Base-by-base conservation (phyloP, 2,113 vertebrate genomes). In the Merops nubicus region DNA sequence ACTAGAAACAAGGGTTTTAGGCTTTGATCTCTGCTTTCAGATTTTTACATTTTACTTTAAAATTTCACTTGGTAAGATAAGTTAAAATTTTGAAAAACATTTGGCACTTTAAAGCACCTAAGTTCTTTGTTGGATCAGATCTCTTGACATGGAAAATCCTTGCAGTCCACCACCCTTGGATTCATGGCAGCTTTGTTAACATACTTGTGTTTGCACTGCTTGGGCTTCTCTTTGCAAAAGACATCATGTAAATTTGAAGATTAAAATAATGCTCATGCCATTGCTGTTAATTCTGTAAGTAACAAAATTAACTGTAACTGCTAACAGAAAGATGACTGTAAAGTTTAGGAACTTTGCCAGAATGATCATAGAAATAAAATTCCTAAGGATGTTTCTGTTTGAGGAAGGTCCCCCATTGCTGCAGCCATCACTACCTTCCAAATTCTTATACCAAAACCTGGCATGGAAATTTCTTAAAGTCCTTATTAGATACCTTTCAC, bases 341-440 rank as follows among this genome's bases (percentile, higher is more conserved):
- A 63, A 67, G 7, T 34, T n/a, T 34, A 78, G 29, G 50, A 77
- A 8, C 64, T 87, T 74, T 75, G 17, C 38, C 29, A 75, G 47
- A 85, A 79, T 19, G 25, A 34, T 2, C 2, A 1, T 15, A 29
- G 48, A n/a, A 48, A 78, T 29, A 25, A 7, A 11, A 3, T 60
- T 26, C 25, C 4, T 48, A 31, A 89, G 29, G 15, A 40, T 56
- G 3, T 3, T 33, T 79, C n/a, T 56, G 29, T 56, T 53, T 48
- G 19, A 3, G 3, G 20, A n/a, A 72, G 31, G 6, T 16, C 1
- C 0, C 3, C 6, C 11, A 33, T 48, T 2, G 0, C 4, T 28
- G 19, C 64, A n/a, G 4, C 26, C 38, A 70, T 7, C 20, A 94
- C 18, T 1, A 3, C 21, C 4, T 17, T 70, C n/a, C 29, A 80